Evolutionary conservation across 2,113 vertebrate genomes (phyloP).

Genomic region (Regulus satrapa): DNA sequence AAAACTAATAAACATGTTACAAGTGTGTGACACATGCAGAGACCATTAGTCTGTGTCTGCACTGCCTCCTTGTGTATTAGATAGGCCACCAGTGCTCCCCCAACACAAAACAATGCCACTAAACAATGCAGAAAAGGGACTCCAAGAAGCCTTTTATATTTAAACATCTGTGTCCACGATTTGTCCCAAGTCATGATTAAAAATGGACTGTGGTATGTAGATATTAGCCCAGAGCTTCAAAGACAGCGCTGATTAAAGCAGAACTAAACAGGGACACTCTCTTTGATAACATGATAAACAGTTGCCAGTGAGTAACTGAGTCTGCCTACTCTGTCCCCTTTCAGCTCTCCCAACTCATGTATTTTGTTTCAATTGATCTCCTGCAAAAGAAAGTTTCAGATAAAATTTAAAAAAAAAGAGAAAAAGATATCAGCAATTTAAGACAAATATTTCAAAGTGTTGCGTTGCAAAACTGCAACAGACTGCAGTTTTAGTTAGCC

Average conservation of each 20-base stretch:
- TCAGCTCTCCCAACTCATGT: background rate
- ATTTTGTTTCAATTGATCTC: background rate
- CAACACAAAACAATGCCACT: background rate
- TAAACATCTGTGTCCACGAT: background rate
- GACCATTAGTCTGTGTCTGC: conserved; percentile 43
- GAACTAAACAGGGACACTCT: background rate
- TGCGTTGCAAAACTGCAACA: background rate
- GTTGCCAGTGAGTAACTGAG: background rate
- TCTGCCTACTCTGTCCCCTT: background rate
- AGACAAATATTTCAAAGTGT: background rate
- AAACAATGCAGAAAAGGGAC: background rate
- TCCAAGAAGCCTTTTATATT: background rate
- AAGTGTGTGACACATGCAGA: background rate
- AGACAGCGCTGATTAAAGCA: background rate
- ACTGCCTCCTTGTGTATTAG: conserved; percentile 53
- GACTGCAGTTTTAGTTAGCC: background rate
- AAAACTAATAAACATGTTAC: background rate
- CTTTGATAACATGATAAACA: background rate
- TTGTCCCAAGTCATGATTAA: background rate
- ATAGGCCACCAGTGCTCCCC: background rate
- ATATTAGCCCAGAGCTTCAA: background rate
- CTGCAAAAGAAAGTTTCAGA: background rate
- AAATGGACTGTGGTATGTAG: background rate
- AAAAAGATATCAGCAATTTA: background rate
- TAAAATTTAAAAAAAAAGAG: background rate